Conservation (phyloP, 1,140 invertebrate genomes). For the Drosophila cardini region DNA sequence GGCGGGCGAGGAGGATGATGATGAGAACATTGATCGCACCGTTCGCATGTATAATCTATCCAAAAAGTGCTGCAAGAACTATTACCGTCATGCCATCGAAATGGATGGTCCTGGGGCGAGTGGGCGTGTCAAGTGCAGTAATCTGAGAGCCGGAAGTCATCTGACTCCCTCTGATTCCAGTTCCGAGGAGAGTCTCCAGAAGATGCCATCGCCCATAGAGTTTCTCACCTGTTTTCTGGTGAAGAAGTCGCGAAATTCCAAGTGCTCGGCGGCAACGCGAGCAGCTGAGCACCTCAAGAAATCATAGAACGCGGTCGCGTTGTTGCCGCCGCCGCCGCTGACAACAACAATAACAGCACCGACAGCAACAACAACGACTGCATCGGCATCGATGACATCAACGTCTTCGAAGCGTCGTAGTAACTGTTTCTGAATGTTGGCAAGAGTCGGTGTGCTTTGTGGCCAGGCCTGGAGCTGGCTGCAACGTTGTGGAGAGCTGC, state of each 20-base stretch:
- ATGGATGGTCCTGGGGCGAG: conserved; percentile 62
- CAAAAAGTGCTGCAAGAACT: conserved; percentile 83
- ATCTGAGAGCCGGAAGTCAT: conserved; percentile 53
- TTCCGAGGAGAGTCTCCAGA: conserved; percentile 79
- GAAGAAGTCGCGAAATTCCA: conserved; percentile 72
- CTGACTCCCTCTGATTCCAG: conserved; percentile 62
- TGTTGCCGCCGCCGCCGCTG: conserved; percentile 52
- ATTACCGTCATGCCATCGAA: conserved; percentile 72
- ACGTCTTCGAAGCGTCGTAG: conserved; percentile 64
- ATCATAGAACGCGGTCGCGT: conserved; percentile 74
- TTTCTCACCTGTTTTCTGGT: conserved; percentile 81
- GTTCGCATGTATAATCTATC: conserved; percentile 81
- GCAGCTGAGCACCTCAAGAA: conserved; percentile 53
- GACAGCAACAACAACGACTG: conserved; percentile 15
- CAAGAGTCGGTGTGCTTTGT: conserved; percentile 72
- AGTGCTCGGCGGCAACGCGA: conserved; percentile 37
- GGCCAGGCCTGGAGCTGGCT: conserved; percentile 70
- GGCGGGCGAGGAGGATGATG: conserved; percentile 66
- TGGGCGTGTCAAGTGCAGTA: conserved; percentile 63
- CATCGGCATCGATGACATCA: conserved; percentile 30
- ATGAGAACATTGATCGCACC: conserved; percentile 79
- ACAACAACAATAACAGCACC: conserved; percentile 42
- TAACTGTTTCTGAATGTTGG: conserved; percentile 82
- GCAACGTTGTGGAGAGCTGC: conserved; percentile 74
- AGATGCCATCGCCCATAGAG: conserved; percentile 80